Conservation (phyloP, 2,888 invertebrate genomes). For the Pelosia muscerda region DNA sequence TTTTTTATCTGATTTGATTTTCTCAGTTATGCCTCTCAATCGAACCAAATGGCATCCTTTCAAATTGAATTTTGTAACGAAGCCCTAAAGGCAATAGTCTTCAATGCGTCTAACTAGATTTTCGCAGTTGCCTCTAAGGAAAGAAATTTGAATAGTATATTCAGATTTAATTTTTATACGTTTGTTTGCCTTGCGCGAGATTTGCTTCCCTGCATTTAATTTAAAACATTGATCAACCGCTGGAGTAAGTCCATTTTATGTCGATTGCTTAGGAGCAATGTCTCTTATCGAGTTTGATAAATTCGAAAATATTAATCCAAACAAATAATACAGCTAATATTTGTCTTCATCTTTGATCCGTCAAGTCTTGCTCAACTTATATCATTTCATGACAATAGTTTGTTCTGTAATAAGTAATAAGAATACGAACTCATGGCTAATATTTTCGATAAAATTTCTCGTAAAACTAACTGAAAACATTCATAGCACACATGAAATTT, state of each 20-base stretch:
- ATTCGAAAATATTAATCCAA: not conserved
- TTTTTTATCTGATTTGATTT: constrained; percentile 57
- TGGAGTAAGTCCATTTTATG: not conserved
- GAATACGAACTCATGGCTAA: not conserved
- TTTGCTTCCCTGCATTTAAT: not conserved
- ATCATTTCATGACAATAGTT: not conserved
- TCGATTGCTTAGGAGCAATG: too few species aligned
- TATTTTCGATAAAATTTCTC: constrained; percentile 15
- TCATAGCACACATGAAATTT: constrained; percentile 40
- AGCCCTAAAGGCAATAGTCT: constrained; percentile 59
- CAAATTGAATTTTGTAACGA: constrained; percentile 67
- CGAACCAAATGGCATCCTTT: constrained; percentile 55
- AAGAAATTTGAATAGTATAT: constrained; percentile 44
- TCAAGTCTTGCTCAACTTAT: not conserved
- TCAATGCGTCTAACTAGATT: constrained; percentile 56
- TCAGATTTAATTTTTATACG: constrained; percentile 12
- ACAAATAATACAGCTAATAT: not conserved
- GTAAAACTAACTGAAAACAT: constrained; percentile 31
- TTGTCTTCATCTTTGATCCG: not conserved
- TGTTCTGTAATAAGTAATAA: too few species aligned
- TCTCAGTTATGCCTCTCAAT: constrained; percentile 58
- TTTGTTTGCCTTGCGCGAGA: constrained; percentile 1
- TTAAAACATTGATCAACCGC: not conserved
- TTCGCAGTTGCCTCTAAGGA: constrained; percentile 45
- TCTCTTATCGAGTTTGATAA: not conserved